Evolutionary conservation across 2,113 vertebrate species (phyloP), one percentile per base, ranked within the genome.

Genomic region (Dasypus novemcinctus): DNA sequence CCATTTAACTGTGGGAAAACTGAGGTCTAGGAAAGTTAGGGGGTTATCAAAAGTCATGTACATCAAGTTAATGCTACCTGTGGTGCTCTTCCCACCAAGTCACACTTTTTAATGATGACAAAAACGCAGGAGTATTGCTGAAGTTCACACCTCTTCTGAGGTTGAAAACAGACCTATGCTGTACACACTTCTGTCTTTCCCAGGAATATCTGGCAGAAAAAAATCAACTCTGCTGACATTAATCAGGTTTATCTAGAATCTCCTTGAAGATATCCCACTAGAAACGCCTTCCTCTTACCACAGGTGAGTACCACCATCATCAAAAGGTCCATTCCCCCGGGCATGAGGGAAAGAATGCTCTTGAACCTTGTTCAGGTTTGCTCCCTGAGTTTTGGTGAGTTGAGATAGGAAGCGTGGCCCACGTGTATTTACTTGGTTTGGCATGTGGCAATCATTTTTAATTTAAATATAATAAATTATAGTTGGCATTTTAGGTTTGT

Each of bases 401-500:
- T 18, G 0, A 33, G 25, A 38, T 10, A 54, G 72, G 49, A 96
- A 84, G 25, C 41, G 46, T 1, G 63, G 69, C 11, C 31, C 2
- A 0, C 29, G 21, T 69, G 75, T 52, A 27, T 76, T 84, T 74
- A 54, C 66, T 80, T 84, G 36, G 33, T 33, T 84, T 96, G 75
- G 31, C 57, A 68, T 64, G 61, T 36, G 57, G 38, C 52, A 83
- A 31, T 66, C 91, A 57, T 69, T 91, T 59, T 75, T 91, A 81
- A 87, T 74, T 95, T 84, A 85, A 95, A 82, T 83, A 78, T 3
- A 90, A 54, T 87, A 71, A 52, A 84, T 87, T 96, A 81, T n/a
- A 88, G 20, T 12, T 82, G 25, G 17, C 31, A 25, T 72, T 94
- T 94, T 64, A 13, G 41, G 76, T 92, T 85, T 91, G 76, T 93